Evolutionary conservation across 2,888 invertebrate genomes (phyloP).

Genomic region (Anarsia innoxiella): DNA sequence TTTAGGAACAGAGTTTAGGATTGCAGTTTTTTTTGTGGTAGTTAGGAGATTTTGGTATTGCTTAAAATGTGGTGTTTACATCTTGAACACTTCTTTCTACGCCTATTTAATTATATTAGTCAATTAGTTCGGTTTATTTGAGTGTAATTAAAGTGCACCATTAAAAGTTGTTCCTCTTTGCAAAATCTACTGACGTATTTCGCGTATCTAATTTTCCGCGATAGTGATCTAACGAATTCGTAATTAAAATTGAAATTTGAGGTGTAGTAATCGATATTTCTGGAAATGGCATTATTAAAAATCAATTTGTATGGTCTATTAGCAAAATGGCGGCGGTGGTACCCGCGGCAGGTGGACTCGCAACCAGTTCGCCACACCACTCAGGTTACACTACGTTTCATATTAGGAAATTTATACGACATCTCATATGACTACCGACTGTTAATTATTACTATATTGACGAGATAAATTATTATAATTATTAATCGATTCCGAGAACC

Average conservation of each 20-base stretch:
- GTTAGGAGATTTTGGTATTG: too few species aligned
- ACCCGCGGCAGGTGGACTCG: constrained; percentile 52
- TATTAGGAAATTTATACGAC: constrained; percentile 73
- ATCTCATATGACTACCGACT: constrained; percentile 65
- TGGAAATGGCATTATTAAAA: constrained; percentile 40
- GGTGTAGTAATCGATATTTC: constrained; percentile 5
- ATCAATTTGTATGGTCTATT: constrained; percentile 52
- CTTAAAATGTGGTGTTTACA: too few species aligned
- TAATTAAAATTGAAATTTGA: not conserved
- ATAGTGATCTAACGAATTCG: not conserved
- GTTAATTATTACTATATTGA: constrained; percentile 70
- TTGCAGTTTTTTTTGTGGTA: too few species aligned
- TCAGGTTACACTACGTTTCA: constrained; percentile 71
- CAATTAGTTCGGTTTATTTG: too few species aligned
- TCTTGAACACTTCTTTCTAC: too few species aligned
- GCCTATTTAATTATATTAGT: too few species aligned
- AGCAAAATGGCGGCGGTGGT: constrained; percentile 33
- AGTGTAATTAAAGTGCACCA: too few species aligned
- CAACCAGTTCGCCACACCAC: constrained; percentile 54
- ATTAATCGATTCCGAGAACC: constrained; percentile 65
- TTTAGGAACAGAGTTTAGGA: too few species aligned
- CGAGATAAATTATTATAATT: constrained; percentile 66
- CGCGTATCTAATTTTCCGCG: not conserved
- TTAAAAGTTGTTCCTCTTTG: too few species aligned
- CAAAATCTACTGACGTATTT: too few species aligned